phyloP scores from a whole-genome alignment of 2,113 vertebrate genomes.

The Aegypius monachus region DNA sequence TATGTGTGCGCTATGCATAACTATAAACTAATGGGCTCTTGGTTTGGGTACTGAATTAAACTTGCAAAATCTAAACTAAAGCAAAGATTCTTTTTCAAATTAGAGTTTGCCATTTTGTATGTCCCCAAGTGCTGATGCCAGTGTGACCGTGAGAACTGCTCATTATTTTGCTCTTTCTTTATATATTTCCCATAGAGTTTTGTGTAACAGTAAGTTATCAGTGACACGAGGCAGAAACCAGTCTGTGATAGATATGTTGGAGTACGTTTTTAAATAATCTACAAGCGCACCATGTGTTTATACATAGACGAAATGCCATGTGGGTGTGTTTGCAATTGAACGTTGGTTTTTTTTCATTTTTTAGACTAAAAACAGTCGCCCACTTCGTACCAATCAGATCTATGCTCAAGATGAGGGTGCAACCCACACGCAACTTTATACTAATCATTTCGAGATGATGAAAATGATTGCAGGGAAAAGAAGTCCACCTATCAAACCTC shows the following conservation, averaged over 20 bases:
- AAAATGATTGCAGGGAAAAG: slow-evolving; percentile 92
- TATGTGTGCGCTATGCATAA: slow-evolving; percentile 17
- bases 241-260: slow-evolving; percentile 61
- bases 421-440: slow-evolving; percentile 88
- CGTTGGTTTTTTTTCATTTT: slow-evolving; percentile 17
- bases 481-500: slow-evolving; percentile 88
- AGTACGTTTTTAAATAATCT: slow-evolving; percentile 37
- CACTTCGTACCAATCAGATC: slow-evolving; percentile 88
- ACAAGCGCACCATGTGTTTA: slow-evolving; percentile 22
- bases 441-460: slow-evolving; percentile 90
- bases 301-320: not conserved
- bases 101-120: slow-evolving; percentile 57
- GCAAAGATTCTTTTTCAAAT: slow-evolving; percentile 56
- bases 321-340: not conserved
- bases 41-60: slow-evolving; percentile 57
- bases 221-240: slow-evolving; percentile 53
- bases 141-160: slow-evolving; percentile 56
- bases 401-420: slow-evolving; percentile 92
- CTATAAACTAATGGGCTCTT: slow-evolving; percentile 53
- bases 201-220: slow-evolving; percentile 62
- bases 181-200: slow-evolving; percentile 56
- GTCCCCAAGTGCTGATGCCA: slow-evolving; percentile 58
- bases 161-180: slow-evolving; percentile 53
- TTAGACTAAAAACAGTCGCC: slow-evolving; percentile 91
- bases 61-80: slow-evolving; percentile 58